Base-by-base conservation (phyloP, 2,888 invertebrate genomes). In the Drosophila mimica region DNA sequence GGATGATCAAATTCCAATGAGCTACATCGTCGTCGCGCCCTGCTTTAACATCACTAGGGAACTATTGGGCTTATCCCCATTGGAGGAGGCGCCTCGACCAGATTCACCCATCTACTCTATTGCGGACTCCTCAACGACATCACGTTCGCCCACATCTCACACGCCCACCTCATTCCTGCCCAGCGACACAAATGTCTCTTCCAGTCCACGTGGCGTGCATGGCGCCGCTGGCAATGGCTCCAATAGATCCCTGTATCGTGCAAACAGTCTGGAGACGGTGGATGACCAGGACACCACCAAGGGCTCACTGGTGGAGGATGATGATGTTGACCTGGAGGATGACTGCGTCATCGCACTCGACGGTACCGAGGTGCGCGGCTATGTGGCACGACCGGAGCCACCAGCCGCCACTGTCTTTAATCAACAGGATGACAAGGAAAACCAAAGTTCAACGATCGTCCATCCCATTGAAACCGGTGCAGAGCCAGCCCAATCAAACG, bases 281-380 rank as follows among this genome's bases (percentile, higher is more conserved):
- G 84, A 86, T 38, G 88, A 87, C 17, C 56, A 79, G 30, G 86
- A 87, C 58, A 88, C 86, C 38, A 88, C 86, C 0, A 88, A 87
- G 58, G 86, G 81, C 0, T 86, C 88, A 0, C n/a, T 84, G 8
- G 88, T 80, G 33, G 81, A 83, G 17, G 82, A 82, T 2, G 71
- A 80, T 5, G 70, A 78, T 8, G 73, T 60, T 9, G 71, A 81
- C 17, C 76, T 80, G n/a, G 78, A 80, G 30, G 85, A 88, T 38
- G 83, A 87, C 11, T 88, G 88, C 31, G 86, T 87, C 3, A 84
- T 88, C n/a, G 88, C 86, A 0, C 43, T 88, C 30, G 87, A 87
- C 31, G 82, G 82, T 11, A 87, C 88, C 13, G 82, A 84, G 48
- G 81, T 88, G 11, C 88, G 82, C 17, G 82, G 76, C 25, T 87